phyloP scores from a whole-genome alignment of 2,797 vertebrate genomes.

The Columba guinea region DNA sequence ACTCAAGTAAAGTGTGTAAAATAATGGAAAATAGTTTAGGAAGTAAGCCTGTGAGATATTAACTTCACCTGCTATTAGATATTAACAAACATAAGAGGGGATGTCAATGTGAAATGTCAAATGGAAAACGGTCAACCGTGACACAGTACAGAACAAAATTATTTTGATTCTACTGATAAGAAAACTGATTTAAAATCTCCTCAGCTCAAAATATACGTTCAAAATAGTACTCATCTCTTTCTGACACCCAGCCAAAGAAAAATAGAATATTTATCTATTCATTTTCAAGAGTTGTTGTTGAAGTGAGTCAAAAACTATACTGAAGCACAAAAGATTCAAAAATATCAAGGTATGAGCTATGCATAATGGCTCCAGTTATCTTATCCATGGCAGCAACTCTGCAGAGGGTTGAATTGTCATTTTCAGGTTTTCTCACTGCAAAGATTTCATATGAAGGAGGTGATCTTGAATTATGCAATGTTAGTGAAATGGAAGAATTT shows the following conservation, averaged over 20 bases:
- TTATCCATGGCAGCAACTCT: not conserved
- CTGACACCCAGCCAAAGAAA: conserved; percentile 11
- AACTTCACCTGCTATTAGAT: not conserved
- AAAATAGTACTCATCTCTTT: not conserved
- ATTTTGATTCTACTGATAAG: not conserved
- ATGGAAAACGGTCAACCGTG: not conserved
- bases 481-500: not conserved
- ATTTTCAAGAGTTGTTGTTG: conserved; percentile 10
- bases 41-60: not conserved
- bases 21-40: not conserved
- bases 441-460: not conserved
- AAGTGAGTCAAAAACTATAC: conserved; percentile 20
- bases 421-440: not conserved
- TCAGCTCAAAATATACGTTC: not conserved
- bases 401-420: not conserved
- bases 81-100: not conserved
- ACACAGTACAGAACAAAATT: not conserved
- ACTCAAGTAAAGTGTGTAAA: not conserved
- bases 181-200: conserved; percentile 1
- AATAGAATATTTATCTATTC: conserved; percentile 37
- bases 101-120: not conserved
- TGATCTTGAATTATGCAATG: not conserved
- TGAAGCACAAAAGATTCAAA: conserved; percentile 1
- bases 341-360: conserved; percentile 5
- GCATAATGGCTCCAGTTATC: not conserved